phyloP scores from a whole-genome alignment of 2,113 vertebrate species.

The Psophia crepitans region DNA sequence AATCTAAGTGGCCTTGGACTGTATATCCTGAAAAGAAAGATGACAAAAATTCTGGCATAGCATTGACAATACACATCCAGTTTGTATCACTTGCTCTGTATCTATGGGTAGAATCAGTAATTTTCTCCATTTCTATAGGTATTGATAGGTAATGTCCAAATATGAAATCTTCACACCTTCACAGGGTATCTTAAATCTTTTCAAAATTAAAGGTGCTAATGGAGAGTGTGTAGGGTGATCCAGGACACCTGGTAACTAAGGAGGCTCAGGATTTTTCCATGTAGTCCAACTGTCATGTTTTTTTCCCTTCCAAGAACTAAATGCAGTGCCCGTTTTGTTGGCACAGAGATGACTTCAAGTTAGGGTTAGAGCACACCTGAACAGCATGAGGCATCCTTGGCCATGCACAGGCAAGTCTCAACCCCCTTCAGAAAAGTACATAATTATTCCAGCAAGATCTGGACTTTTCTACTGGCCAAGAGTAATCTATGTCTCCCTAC shows the following conservation, averaged over 20 bases:
- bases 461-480: not conserved
- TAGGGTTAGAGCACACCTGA: not conserved
- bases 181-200: not conserved
- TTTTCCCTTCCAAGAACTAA: not conserved
- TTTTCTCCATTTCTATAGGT: not conserved
- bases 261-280: not conserved
- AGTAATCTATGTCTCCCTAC: not conserved
- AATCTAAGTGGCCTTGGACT: not conserved
- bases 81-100: not conserved
- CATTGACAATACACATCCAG: not conserved
- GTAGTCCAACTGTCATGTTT: not conserved
- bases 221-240: not conserved
- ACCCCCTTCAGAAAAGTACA: not conserved
- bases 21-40: not conserved
- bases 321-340: not conserved
- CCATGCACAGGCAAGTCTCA: not conserved
- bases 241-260: not conserved
- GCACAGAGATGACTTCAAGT: not conserved
- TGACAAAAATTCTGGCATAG: not conserved
- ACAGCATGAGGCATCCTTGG: not conserved
- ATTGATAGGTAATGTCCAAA: not conserved
- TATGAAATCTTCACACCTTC: not conserved
- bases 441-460: not conserved
- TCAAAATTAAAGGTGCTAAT: not conserved
- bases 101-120: not conserved